Percentiles rank a stretch among this genome's conserved stretches.
These are phyloP conservation scores for Hemiscyllium ocellatum DNA, from an alignment of 2,113 vertebrate species.

Conservation along the genomic window DNA sequence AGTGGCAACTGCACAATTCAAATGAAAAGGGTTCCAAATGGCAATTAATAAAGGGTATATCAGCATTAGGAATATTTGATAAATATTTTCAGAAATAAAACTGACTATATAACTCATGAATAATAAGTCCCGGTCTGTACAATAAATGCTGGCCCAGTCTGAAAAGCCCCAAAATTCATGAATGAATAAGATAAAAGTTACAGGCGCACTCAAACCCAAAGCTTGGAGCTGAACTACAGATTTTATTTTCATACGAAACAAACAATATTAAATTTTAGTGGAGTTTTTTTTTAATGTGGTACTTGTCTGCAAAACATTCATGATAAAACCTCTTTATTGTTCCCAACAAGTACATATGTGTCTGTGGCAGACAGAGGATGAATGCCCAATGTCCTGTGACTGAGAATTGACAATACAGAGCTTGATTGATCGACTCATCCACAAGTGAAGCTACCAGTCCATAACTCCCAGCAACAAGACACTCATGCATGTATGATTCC, in stretches of 20 bases:
- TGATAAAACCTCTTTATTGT: neutral
- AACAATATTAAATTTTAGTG: conserved; percentile 12
- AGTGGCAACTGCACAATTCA: neutral
- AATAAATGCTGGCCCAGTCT: too few relatives aligned
- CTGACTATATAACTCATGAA: neutral
- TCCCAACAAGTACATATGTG: neutral
- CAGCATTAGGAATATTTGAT: neutral
- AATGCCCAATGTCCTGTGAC: neutral
- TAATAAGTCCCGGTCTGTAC: neutral
- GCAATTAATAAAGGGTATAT: neutral
- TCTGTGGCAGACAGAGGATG: neutral
- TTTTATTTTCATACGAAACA: neutral
- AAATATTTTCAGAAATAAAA: neutral
- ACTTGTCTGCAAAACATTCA: neutral
- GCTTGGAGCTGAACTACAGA: neutral
- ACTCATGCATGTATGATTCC: neutral
- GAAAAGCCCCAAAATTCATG: too few relatives aligned
- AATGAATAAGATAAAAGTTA: neutral
- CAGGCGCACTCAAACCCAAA: too few relatives aligned
- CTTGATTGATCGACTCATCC: conserved; percentile 8
- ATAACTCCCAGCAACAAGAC: neutral
- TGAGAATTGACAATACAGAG: neutral
- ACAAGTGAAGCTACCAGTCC: neutral
- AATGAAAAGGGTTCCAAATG: neutral
- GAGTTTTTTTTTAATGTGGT: neutral